These are phyloP conservation scores for Drosophila pachea DNA, from an alignment of 1,140 invertebrate genomes.

Conservation along the genomic window DNA sequence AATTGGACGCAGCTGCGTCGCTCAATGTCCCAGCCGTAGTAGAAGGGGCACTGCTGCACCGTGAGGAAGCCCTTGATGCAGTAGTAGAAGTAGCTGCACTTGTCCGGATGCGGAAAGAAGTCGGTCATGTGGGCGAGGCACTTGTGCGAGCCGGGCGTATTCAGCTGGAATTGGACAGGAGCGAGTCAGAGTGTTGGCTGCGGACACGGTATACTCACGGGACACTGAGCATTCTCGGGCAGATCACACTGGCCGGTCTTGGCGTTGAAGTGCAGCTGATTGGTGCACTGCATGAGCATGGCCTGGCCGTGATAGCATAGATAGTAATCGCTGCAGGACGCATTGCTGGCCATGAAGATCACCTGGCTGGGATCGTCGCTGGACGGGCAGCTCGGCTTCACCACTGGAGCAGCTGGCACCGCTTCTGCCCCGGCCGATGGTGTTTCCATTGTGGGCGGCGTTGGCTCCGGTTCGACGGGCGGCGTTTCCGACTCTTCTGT, in stretches of 20 bases:
- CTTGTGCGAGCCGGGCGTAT: conserved; percentile 51
- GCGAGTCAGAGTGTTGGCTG: not conserved
- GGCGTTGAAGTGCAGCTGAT: conserved; percentile 68
- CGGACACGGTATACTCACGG: too few relatives aligned
- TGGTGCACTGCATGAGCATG: conserved; percentile 71
- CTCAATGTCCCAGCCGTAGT: conserved; percentile 74
- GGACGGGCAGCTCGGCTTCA: conserved; percentile 59
- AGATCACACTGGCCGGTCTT: conserved; percentile 63
- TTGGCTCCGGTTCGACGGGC: conserved; percentile 12
- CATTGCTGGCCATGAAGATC: conserved; percentile 62
- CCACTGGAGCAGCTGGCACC: conserved; percentile 50
- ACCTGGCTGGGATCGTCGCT: conserved; percentile 70
- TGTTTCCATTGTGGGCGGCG: conserved; percentile 33
- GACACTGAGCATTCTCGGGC: conserved; percentile 66
- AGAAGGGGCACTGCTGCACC: conserved; percentile 74
- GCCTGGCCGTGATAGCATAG: conserved; percentile 72
- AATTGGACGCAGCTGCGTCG: conserved; percentile 66
- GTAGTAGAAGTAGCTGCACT: conserved; percentile 77
- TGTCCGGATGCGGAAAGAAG: conserved; percentile 72
- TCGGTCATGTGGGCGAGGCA: conserved; percentile 68
- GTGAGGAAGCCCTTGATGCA: conserved; percentile 75
- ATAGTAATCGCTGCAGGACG: conserved; percentile 64
- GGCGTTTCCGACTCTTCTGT: conserved; percentile 16
- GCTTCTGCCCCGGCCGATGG: conserved; percentile 40
- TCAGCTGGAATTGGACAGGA: conserved; percentile 34